Conservation (phyloP, 1,140 invertebrate genomes). For the Aricia agestis region DNA sequence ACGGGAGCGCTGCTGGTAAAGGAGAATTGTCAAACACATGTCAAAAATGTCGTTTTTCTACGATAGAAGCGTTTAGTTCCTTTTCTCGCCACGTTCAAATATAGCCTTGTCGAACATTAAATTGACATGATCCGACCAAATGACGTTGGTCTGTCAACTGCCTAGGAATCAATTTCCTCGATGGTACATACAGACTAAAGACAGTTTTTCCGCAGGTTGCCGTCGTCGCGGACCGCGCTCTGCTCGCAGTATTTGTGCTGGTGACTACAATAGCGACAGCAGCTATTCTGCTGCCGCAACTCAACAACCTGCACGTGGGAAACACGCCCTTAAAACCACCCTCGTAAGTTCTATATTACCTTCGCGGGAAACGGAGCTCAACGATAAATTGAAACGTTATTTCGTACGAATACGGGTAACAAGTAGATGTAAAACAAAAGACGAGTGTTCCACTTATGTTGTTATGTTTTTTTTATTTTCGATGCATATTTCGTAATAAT, state of each 20-base stretch:
- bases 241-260: constrained; percentile 69
- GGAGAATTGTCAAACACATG: too few relatives aligned
- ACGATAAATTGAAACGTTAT: constrained; percentile 17
- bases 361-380: constrained; percentile 5
- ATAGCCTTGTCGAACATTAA: too few relatives aligned
- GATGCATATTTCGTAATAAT: not conserved
- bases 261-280: constrained; percentile 67
- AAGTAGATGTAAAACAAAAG: constrained; percentile 2
- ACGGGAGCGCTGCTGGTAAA: too few relatives aligned
- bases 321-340: constrained; percentile 67
- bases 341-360: constrained; percentile 34
- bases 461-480: not conserved
- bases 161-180: too few relatives aligned
- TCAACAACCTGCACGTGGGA: constrained; percentile 64
- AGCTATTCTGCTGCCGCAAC: constrained; percentile 64
- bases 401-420: not conserved
- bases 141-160: too few relatives aligned
- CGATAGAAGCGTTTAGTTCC: too few relatives aligned
- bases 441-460: not conserved
- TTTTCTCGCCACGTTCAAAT: too few relatives aligned
- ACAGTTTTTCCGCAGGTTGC: constrained; percentile 52
- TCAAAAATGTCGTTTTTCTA: too few relatives aligned
- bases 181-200: too few relatives aligned
- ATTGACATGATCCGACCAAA: too few relatives aligned
- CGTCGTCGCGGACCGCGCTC: constrained; percentile 68